Base-by-base conservation (phyloP, 2,888 invertebrate genomes). In the Apeira syringaria region DNA sequence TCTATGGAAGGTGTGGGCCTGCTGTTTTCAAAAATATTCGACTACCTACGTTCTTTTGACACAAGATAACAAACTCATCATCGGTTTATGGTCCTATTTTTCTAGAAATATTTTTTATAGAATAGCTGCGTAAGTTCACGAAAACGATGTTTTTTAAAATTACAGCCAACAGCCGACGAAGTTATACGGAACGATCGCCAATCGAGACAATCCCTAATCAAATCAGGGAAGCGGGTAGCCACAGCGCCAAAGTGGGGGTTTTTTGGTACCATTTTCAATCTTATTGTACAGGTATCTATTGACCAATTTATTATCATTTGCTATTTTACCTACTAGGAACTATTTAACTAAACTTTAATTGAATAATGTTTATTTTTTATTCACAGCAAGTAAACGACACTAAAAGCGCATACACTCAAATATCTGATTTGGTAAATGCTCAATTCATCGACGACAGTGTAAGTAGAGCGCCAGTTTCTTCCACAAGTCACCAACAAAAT, bases 301-400 rank as follows among this genome's bases (percentile, higher is more conserved):
- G 5, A 7, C 20, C 26, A 27, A 32, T 27, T 27, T 9, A 8
- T 24, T 10, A 2, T 8, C 8, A 30, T 4, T 15, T 5, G 9
- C 1, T 26, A 12, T 27, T 12, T 31, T 18, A 22, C 1, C 7
- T 15, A 15, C 4, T 15, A 2, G 15, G 1, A 20, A 20, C 2
- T 20, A 1, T 20, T 20, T 20, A 6, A 5, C 7, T 6, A 20
- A 20, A 3, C 20, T 20, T 20, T 7, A 2, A 6, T 7, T 7
- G 2, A 20, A 20, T 7, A 42, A 17, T 56, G 50, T 51, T 51
- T 80, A 83, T 32, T 44, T 43, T 53, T 38, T 40, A 35, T 41
- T 42, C 25, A 53, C 82, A 90, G 90, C 89, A 90, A 90, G 74
- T 86, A 28, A 90, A 90, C 57, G 90, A 90, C 47, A 90, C 90